These are phyloP conservation scores for Leptobrachium leishanense DNA, from an alignment of 2,113 vertebrate genomes.

Conservation along the genomic window DNA sequence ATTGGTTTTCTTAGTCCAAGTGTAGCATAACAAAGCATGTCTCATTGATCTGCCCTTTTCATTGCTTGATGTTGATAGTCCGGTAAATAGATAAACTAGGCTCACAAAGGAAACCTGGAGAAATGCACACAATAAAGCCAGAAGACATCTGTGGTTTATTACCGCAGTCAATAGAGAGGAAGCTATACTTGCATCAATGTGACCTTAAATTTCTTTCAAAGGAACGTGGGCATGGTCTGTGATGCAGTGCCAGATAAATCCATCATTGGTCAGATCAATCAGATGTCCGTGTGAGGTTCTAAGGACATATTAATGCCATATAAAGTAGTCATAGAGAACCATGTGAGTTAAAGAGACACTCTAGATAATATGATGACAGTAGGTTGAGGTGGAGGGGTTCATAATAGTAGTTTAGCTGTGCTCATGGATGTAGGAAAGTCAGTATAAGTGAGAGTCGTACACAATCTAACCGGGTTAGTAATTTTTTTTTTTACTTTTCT, in stretches of 20 bases:
- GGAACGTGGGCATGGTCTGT: not conserved
- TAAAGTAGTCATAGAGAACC: no score
- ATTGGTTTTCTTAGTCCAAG: constrained; percentile 41
- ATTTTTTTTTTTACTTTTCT: no score
- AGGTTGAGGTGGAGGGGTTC: no score
- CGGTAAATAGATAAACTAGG: constrained; percentile 33
- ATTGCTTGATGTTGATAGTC: constrained; percentile 34
- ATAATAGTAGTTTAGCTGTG: no score
- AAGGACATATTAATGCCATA: no score
- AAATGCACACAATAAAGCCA: constrained; percentile 13
- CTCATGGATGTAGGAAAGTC: no score
- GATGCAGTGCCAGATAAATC: not conserved
- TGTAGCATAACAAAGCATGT: constrained; percentile 25
- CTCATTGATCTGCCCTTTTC: constrained; percentile 37
- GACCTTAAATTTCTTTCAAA: not conserved
- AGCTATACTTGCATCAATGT: not conserved
- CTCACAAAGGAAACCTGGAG: constrained; percentile 31
- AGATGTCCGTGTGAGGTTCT: not conserved
- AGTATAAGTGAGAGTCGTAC: no score
- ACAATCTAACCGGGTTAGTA: no score
- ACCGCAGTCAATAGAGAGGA: not conserved
- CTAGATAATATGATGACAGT: no score
- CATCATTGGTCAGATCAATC: not conserved
- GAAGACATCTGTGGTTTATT: not conserved
- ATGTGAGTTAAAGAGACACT: no score